Base-by-base conservation (phyloP, 2,888 invertebrate species). In the Tanaodytes sp. region DNA sequence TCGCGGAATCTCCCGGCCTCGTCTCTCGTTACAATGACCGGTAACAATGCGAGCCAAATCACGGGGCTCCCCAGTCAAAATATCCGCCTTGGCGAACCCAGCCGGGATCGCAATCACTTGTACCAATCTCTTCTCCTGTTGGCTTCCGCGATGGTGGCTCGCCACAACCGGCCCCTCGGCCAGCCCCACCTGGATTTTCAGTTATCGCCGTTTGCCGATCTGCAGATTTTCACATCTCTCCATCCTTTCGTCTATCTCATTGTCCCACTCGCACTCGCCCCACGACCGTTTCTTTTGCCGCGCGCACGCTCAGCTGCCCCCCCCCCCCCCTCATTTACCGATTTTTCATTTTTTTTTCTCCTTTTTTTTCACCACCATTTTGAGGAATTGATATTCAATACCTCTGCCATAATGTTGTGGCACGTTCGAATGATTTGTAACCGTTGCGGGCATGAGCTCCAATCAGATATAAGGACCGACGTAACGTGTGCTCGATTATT, bases 201-300 rank as follows among this genome's bases (percentile, higher is more conserved):
- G 76, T 81, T 84, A 84, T 84, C 84, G 77, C 64, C 71, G 74
- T 81, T 81, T 77, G 69, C 79, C 81, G 83, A 84, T 84, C 84
- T 80, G 79, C 76, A 80, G 80, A 82, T 83, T 82, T 82, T 80
- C 78, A 67, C 43, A 65, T 64, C 43, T 57, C 72, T 55, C 73
- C 73, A 73, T 73, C n/a, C n/a, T n/a, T n/a, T n/a, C n/a, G n/a
- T 23, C 23, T 8, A 23, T 5, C 4, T 8, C 23, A 23, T 73
- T 59, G 54, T 20, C 12, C 23, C 18, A 19, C 12, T 42, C 11
- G 2, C n/a, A 19, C 45, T 27, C 15, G 33, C 16, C 6, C 20
- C 30, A 15, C 23, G 23, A 5, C 5, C 23, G 23, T 8, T n/a
- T n/a, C 23, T 23, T 23, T 23, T 20, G n/a, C 18, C 14, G 20